Base-by-base conservation (phyloP, 1,140 invertebrate species). In the Zaprionus taronus region DNA sequence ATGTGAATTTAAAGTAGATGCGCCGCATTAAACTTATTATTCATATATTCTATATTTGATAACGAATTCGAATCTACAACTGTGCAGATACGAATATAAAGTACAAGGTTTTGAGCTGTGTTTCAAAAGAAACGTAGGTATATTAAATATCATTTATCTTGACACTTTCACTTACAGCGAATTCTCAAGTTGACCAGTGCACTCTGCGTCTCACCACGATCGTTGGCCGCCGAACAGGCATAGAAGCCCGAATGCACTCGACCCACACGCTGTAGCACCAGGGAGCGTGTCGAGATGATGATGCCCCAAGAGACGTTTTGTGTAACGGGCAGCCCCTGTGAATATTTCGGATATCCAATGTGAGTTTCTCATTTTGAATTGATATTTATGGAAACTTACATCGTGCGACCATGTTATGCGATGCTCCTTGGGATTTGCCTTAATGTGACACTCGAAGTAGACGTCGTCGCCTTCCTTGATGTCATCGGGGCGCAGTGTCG, bases 401-500 rank as follows among this genome's bases (percentile, higher is more conserved):
- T 97, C 96, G 90, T 97, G 96, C 82, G 96, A 96, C 97, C 97
- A 98, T 14, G 95, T 95, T 66, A 98, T 96, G 81, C 96, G 96
- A 78, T 96, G 95, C 92, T 96, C 96, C 85, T 95, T 95, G 9
- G 97, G 97, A 93, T 97, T 98, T 11, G 97, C 96, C 81, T 95
- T 95, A 69, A 98, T 97, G 91, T 96, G 96, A 93, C 97, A 98
- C 91, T 98, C 97, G 83, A 98, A 98, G 93, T 98, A 98, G n/a
- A 98, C 97, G 93, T 98, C 97, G 89, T 98, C 97, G 38, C 97
- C 97, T 93, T 98, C 97, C 91, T 97, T 97, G 91, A 98, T 98
- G 91, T 97, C 96, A 80, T 96, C 95, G 17, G 97, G 96, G 92
- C 97, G 97, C 61, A 98, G 94, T 15, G 96, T 98, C 75, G 96